Conservation (phyloP, 2,113 vertebrate species). For the Rallus limicola region DNA sequence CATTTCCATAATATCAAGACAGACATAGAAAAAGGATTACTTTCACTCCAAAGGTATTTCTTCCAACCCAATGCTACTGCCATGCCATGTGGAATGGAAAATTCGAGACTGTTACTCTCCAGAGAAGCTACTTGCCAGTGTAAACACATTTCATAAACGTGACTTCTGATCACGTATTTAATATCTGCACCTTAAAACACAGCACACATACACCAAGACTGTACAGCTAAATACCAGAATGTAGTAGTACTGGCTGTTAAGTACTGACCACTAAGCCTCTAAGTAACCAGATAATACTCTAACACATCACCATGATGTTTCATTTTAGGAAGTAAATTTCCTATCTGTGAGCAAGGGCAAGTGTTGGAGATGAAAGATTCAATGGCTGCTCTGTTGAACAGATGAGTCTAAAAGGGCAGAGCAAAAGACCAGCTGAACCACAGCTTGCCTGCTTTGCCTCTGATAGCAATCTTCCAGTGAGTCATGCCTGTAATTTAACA, state of each 20-base stretch:
- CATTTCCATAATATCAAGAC: background rate
- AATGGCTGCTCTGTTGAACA: background rate
- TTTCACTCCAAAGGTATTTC: background rate
- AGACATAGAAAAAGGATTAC: background rate
- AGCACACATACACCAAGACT: background rate
- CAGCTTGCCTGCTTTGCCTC: background rate
- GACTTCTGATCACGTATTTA: background rate
- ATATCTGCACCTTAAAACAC: background rate
- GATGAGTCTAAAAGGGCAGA: background rate
- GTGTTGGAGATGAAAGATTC: background rate
- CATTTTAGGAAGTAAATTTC: background rate
- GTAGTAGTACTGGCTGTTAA: background rate
- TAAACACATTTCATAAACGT: background rate
- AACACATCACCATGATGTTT: background rate
- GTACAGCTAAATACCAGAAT: background rate
- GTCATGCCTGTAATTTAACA: background rate
- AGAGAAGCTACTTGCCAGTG: background rate
- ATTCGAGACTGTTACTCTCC: background rate
- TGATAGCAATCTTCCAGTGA: accelerated
- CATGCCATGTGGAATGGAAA: background rate
- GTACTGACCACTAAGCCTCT: background rate
- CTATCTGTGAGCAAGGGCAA: background rate
- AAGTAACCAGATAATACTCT: background rate
- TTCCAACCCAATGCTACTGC: background rate
- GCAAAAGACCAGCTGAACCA: background rate